phyloP scores from a whole-genome alignment of 2,797 vertebrate species.

The Poeciliopsis paucimaculata region DNA sequence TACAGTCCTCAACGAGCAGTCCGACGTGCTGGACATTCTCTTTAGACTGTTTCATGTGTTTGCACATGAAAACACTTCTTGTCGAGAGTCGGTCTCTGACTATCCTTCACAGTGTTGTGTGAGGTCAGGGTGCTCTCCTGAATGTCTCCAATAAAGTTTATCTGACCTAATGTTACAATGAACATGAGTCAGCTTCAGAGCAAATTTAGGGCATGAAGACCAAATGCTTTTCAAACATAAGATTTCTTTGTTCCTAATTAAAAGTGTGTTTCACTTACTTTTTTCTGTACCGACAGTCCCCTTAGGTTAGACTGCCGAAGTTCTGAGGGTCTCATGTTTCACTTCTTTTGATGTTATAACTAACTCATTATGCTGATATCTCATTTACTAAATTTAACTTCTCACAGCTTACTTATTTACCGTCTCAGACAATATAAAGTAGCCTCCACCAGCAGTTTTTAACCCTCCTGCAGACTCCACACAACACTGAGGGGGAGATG shows the following conservation, averaged over 20 bases:
- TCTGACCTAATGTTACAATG: neutral
- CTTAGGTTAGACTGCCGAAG: neutral
- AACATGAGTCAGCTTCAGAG: neutral
- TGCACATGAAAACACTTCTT: conserved; percentile 43
- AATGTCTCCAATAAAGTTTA: neutral
- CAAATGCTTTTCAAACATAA: neutral
- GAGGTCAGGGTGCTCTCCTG: neutral
- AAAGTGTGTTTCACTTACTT: neutral
- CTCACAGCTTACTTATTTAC: neutral
- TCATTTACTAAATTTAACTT: neutral
- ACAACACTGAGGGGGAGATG: too few relatives aligned
- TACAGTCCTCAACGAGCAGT: conserved; percentile 21
- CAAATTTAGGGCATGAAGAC: neutral
- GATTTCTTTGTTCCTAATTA: neutral
- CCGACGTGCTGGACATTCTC: conserved; percentile 34
- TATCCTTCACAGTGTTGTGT: neutral
- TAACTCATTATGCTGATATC: neutral
- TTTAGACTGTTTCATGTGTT: conserved; percentile 4
- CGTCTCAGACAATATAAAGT: neutral
- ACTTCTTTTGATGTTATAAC: neutral
- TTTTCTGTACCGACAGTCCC: neutral
- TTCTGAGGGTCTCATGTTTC: neutral
- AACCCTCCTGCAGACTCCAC: too few relatives aligned
- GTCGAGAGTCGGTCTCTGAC: conserved; percentile 44
- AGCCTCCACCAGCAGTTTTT: neutral